Evolutionary conservation across 2,113 vertebrate species (phyloP).

Genomic region (Laticauda colubrina): DNA sequence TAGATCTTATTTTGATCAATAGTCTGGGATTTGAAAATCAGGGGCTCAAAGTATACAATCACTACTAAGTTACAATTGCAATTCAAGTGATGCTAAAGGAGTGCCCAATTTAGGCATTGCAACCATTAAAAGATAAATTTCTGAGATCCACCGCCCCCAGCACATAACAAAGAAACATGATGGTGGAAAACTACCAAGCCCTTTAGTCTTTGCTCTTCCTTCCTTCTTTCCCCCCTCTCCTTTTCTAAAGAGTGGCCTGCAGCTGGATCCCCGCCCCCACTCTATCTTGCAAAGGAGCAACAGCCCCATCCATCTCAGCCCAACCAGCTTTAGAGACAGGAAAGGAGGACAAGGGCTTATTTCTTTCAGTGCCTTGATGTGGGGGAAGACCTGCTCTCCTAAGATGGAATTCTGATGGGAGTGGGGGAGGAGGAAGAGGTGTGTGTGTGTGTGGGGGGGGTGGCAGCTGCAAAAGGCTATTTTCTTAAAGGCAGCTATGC

Average conservation of each 20-base stretch:
- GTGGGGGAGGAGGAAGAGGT: not conserved
- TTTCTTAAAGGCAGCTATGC: constrained; percentile 4
- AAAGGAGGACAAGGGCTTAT: not conserved
- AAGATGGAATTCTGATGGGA: not conserved
- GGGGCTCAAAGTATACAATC: not conserved
- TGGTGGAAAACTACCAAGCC: not conserved
- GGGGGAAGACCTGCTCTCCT: not conserved
- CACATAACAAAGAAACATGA: not conserved
- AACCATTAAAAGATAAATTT: not conserved
- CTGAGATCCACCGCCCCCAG: not conserved
- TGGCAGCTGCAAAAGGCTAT: not conserved
- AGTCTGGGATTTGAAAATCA: not conserved
- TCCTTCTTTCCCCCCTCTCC: not conserved
- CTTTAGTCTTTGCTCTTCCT: not conserved
- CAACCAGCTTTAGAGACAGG: not conserved
- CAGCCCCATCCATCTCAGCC: constrained; percentile 16
- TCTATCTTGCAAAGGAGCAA: not conserved
- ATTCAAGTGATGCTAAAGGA: not conserved
- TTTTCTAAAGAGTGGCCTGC: not conserved
- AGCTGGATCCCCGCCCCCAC: constrained; percentile 2
- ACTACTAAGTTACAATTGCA: not conserved
- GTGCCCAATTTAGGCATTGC: not conserved
- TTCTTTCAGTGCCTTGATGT: not conserved
- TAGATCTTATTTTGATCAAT: not conserved
- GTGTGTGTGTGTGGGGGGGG: no score